A percentile compares a stretch with the other conserved stretches of the same genome.
phyloP scores from a whole-genome alignment of 2,797 vertebrate genomes.

The Helarctos malayanus region DNA sequence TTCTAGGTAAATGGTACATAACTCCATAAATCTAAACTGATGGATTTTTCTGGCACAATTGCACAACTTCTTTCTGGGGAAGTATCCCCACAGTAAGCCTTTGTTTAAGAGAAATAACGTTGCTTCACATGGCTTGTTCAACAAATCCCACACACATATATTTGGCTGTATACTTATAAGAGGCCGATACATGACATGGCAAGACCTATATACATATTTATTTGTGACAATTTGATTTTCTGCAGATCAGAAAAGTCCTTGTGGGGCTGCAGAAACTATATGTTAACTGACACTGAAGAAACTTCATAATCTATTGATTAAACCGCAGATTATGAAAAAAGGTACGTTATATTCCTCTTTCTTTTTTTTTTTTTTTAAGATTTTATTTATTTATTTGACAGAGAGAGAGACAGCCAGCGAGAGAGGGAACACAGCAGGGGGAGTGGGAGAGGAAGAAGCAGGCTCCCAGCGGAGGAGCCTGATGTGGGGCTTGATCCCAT shows the following conservation, averaged over 20 bases:
- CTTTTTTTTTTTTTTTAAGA: background rate
- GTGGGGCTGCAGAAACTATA: background rate
- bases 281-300: background rate
- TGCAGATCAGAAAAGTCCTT: conserved; percentile 37
- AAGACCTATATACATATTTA: background rate
- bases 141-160: background rate
- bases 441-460: too few relatives aligned
- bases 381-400: too few relatives aligned
- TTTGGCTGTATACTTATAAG: background rate
- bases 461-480: too few relatives aligned
- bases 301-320: background rate
- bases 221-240: background rate
- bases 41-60: background rate
- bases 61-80: background rate
- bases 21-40: background rate
- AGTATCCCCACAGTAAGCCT: background rate
- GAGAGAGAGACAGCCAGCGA: too few relatives aligned
- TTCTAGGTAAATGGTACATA: background rate
- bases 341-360: background rate
- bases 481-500: too few relatives aligned
- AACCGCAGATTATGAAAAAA: background rate
- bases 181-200: background rate
- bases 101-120: conserved; percentile 1
- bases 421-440: too few relatives aligned
- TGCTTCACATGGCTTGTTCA: background rate